Percentiles rank a stretch among this genome's conserved stretches.
phyloP scores from a whole-genome alignment of 1,140 invertebrate genomes.

The Battus philenor region DNA sequence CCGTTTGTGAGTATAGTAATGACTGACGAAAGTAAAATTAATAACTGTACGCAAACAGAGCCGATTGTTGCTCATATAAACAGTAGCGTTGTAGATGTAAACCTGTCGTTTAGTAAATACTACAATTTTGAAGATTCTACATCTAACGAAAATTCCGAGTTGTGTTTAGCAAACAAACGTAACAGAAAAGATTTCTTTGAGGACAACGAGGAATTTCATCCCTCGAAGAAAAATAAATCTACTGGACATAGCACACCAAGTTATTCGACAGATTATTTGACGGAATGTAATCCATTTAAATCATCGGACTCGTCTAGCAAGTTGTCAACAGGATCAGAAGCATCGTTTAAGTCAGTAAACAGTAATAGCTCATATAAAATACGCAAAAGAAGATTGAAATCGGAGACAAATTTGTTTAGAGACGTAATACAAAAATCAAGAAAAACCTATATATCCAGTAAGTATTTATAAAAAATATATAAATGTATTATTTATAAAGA shows the following conservation, averaged over 20 bases:
- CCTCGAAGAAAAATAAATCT: conserved; percentile 55
- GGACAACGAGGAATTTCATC: conserved; percentile 34
- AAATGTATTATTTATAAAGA: too few relatives aligned
- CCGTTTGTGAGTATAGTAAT: conserved; percentile 49
- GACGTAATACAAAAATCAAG: conserved; percentile 46
- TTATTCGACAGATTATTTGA: conserved; percentile 30
- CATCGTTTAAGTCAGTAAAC: conserved; percentile 60
- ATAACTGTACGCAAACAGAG: conserved; percentile 51
- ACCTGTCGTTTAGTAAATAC: conserved; percentile 45
- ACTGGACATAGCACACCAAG: conserved; percentile 35
- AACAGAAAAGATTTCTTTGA: conserved; percentile 41
- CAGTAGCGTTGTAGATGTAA: conserved; percentile 34
- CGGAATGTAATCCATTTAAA: conserved; percentile 25
- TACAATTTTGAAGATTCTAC: conserved; percentile 35
- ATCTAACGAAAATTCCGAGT: conserved; percentile 37
- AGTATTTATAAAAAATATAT: too few relatives aligned
- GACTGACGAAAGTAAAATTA: conserved; percentile 35
- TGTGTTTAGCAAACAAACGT: conserved; percentile 39
- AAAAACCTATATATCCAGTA: conserved; percentile 28
- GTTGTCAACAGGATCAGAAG: conserved; percentile 52
- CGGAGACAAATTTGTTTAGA: conserved; percentile 54
- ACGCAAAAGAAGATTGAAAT: conserved; percentile 51
- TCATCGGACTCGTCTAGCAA: conserved; percentile 28
- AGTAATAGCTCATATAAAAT: conserved; percentile 58
- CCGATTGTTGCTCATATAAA: conserved; percentile 24